phyloP scores from a whole-genome alignment of 2,888 invertebrate species.

The Malacosoma neustria region DNA sequence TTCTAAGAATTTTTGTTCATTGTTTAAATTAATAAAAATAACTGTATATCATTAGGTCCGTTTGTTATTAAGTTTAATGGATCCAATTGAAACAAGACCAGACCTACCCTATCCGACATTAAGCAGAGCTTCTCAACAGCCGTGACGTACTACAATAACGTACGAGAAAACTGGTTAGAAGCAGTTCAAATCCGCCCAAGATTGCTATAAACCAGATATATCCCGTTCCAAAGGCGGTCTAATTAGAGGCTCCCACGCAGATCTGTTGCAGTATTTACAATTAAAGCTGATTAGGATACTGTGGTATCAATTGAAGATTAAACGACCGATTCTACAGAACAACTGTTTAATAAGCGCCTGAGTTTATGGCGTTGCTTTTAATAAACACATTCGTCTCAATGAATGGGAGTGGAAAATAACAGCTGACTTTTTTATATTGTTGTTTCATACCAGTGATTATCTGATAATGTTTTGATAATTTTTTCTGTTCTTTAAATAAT shows the following conservation, averaged over 20 bases:
- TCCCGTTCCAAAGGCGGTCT: not conserved
- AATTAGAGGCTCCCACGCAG: constrained; percentile 12
- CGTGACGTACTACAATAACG: no score
- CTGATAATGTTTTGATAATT: no score
- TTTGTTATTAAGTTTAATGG: not conserved
- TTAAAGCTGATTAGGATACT: constrained; percentile 33
- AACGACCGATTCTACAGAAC: constrained; percentile 9
- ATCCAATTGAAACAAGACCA: not conserved
- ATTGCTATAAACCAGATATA: not conserved
- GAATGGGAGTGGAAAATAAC: no score
- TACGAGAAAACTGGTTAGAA: not conserved
- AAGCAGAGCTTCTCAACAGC: not conserved
- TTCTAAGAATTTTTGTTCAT: no score
- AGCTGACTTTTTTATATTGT: no score
- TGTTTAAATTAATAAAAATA: no score
- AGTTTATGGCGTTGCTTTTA: not conserved
- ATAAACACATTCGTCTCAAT: no score
- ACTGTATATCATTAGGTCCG: no score
- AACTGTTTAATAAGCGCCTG: not conserved
- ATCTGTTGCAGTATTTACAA: constrained; percentile 15
- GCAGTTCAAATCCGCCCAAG: constrained; percentile 1
- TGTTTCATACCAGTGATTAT: no score
- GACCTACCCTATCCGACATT: not conserved
- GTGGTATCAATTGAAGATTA: constrained; percentile 20
- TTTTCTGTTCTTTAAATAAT: no score